Evolutionary conservation across 2,888 invertebrate species (phyloP).

Genomic region (Lycocerus yunnanus): DNA sequence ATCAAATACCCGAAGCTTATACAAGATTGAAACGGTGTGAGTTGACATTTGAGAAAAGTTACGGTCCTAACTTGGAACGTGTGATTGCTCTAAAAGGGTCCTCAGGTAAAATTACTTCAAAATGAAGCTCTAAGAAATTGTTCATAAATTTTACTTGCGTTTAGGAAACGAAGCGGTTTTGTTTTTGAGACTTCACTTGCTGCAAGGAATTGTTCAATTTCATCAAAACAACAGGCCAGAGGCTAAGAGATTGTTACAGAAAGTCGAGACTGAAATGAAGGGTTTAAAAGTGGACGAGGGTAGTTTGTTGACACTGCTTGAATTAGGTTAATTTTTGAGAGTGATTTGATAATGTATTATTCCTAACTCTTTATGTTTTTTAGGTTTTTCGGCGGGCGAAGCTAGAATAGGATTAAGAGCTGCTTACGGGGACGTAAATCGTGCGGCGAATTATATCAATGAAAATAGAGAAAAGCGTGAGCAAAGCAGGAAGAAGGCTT

Average conservation of each 20-base stretch:
- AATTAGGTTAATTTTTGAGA: constrained; percentile 58
- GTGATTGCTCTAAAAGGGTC: constrained; percentile 63
- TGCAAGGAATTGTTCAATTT: constrained; percentile 79
- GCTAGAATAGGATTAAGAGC: constrained; percentile 73
- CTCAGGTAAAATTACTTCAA: constrained; percentile 56
- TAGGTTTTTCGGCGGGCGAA: constrained; percentile 69
- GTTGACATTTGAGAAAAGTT: constrained; percentile 65
- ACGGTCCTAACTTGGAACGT: constrained; percentile 69
- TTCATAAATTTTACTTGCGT: not conserved
- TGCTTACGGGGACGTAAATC: constrained; percentile 61
- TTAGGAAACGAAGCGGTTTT: constrained; percentile 73
- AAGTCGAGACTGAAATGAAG: constrained; percentile 68
- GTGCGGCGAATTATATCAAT: constrained; percentile 69
- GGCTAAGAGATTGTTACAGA: constrained; percentile 63
- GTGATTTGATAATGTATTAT: not conserved
- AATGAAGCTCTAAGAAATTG: not conserved
- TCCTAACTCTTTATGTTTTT: not conserved
- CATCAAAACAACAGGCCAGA: constrained; percentile 73
- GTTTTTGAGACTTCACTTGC: constrained; percentile 75
- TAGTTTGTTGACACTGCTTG: constrained; percentile 59
- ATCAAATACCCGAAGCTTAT: constrained; percentile 75
- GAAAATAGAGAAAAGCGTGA: constrained; percentile 59
- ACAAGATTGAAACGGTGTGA: constrained; percentile 70
- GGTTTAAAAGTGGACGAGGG: constrained; percentile 65
- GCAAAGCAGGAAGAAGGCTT: constrained; percentile 58